A percentile compares a stretch with the other conserved stretches of the same genome.
Evolutionary conservation across 2,113 vertebrate species (phyloP).

Genomic region (Micronycteris hirsuta): DNA sequence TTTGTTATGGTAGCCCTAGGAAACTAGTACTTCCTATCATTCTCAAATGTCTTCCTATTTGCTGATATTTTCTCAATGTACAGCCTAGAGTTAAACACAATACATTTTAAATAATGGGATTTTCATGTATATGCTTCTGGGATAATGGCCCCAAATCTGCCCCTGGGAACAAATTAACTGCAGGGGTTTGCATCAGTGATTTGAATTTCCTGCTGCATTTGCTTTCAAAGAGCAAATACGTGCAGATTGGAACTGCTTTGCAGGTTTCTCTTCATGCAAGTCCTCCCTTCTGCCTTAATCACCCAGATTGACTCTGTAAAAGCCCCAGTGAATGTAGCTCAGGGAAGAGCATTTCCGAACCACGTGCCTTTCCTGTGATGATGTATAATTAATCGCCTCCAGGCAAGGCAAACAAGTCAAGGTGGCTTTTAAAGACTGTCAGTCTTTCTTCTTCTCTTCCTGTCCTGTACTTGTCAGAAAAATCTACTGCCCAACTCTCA

Average conservation of each 20-base stretch:
- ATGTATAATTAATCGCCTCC: neutral
- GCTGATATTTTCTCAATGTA: neutral
- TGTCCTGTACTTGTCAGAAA: neutral
- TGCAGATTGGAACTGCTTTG: neutral
- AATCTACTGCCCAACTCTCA: neutral
- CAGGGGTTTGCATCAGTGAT: conserved; percentile 48
- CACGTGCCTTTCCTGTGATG: neutral
- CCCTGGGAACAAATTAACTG: conserved; percentile 58
- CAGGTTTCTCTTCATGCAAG: neutral
- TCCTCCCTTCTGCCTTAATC: neutral
- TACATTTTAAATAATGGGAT: neutral
- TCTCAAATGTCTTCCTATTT: neutral
- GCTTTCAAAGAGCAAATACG: conserved; percentile 50
- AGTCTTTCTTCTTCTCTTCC: neutral
- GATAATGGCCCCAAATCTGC: neutral
- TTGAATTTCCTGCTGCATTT: conserved; percentile 55
- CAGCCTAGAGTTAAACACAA: conserved; percentile 29
- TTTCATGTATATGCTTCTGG: neutral
- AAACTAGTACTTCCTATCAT: neutral
- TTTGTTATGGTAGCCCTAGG: neutral
- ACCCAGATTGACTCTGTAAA: neutral
- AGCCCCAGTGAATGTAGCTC: neutral
- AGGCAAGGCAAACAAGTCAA: neutral
- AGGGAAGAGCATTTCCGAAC: neutral
- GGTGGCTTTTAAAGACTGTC: neutral